Percentiles rank a stretch among this genome's conserved stretches.
Conservation (phyloP, 2,888 invertebrate species). For the Clanis bilineata region DNA sequence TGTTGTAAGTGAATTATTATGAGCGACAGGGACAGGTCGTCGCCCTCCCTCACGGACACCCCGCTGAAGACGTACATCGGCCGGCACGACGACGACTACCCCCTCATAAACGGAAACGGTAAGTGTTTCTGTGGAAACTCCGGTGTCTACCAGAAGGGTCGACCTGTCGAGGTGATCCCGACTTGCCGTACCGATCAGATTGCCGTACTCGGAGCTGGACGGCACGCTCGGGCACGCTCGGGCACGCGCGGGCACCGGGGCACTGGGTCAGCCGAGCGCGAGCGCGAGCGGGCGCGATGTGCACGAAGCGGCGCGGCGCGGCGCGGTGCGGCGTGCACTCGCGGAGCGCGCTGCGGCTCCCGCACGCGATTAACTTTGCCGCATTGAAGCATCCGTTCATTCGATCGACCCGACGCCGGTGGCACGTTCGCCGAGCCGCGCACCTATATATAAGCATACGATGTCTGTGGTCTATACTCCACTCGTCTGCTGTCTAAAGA, state of each 20-base stretch:
- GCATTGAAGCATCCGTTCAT: constrained; percentile 66
- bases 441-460: constrained; percentile 39
- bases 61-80: constrained; percentile 93
- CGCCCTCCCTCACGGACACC: constrained; percentile 94
- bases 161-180: neutral
- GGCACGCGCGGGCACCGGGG: neutral
- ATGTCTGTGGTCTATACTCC: constrained; percentile 8
- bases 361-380: constrained; percentile 57
- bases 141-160: neutral
- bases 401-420: constrained; percentile 64
- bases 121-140: constrained; percentile 46
- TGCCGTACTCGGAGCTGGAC: too few relatives aligned
- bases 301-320: constrained; percentile 31
- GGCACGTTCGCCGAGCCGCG: constrained; percentile 41
- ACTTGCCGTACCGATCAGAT: too few relatives aligned
- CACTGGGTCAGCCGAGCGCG: constrained; percentile 22
- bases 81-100: constrained; percentile 91
- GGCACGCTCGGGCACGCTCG: neutral
- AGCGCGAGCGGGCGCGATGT: constrained; percentile 17
- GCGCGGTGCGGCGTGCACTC: constrained; percentile 23
- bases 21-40: constrained; percentile 95
- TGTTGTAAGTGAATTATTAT: constrained; percentile 85
- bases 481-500: neutral
- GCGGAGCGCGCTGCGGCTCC: constrained; percentile 35
- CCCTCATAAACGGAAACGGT: constrained; percentile 89